A percentile compares a stretch with the other conserved stretches of the same genome.
phyloP scores from a whole-genome alignment of 2,113 vertebrate species.

The Enhydra lutris region DNA sequence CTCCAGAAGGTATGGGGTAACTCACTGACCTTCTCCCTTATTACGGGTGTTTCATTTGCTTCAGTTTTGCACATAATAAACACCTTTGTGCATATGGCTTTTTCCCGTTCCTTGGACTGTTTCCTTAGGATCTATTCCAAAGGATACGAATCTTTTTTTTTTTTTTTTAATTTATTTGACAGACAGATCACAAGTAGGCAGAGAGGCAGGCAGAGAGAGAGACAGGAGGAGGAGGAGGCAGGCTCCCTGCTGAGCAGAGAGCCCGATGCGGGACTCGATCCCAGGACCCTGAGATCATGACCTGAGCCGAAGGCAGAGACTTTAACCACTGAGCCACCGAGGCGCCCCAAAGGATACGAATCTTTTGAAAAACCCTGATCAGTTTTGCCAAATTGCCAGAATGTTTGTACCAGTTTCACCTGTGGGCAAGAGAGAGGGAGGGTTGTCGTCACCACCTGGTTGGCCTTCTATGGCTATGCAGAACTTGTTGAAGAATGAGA shows the following conservation, averaged over 20 bases:
- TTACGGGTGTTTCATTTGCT: background rate
- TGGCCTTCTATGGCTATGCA: fast-evolving
- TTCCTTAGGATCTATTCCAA: conserved; percentile 3
- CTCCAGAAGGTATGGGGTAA: background rate
- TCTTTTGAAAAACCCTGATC: background rate
- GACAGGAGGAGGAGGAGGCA: too few species aligned
- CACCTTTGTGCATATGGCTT: background rate
- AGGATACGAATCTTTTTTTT: background rate
- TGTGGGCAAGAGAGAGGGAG: background rate
- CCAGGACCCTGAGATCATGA: too few species aligned
- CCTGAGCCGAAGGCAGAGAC: too few species aligned
- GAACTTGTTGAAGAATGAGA: background rate
- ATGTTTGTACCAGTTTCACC: background rate
- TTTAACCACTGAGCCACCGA: too few species aligned
- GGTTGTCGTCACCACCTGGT: background rate
- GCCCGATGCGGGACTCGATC: too few species aligned
- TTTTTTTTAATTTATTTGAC: too few species aligned
- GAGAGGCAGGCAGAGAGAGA: too few species aligned
- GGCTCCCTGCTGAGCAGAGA: too few species aligned
- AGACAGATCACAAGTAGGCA: too few species aligned
- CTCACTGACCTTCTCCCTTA: background rate
- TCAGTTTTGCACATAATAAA: background rate
- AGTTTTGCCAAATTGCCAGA: background rate
- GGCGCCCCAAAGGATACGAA: background rate
- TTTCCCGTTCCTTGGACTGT: background rate